Percentiles rank a stretch among this genome's conserved stretches.
These are phyloP conservation scores for Aplodontia rufa DNA, from an alignment of 2,113 vertebrate species.

Conservation along the genomic window DNA sequence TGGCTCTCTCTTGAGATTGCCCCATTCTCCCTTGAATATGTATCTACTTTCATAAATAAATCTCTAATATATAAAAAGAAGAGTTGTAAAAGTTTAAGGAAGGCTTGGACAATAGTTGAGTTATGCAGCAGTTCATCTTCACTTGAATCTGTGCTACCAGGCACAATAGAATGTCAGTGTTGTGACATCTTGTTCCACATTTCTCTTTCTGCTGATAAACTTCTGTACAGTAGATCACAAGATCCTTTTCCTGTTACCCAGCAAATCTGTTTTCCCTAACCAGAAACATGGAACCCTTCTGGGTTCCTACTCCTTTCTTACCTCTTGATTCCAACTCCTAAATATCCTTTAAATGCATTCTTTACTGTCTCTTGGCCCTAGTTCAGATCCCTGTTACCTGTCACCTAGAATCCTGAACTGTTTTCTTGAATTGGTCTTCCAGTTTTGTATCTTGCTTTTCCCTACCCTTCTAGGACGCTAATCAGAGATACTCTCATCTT, in stretches of 20 bases:
- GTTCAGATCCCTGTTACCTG: background rate
- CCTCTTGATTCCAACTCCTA: background rate
- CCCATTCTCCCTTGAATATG: too few species aligned
- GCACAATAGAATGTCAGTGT: background rate
- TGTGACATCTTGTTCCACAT: background rate
- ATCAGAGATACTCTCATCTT: background rate
- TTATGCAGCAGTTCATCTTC: background rate
- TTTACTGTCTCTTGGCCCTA: background rate
- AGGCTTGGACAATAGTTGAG: background rate
- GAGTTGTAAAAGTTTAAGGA: background rate
- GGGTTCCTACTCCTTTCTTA: background rate
- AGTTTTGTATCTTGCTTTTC: background rate
- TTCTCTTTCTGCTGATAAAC: background rate
- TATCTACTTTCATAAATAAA: too few species aligned
- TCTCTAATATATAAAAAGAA: background rate
- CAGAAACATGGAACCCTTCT: background rate
- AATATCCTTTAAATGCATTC: background rate
- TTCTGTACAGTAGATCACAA: background rate
- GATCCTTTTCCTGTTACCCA: background rate
- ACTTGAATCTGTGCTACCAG: background rate
- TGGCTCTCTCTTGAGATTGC: too few species aligned
- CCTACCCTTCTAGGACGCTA: background rate
- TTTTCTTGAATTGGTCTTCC: background rate
- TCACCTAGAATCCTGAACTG: background rate
- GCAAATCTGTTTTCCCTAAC: background rate